Evolutionary conservation across 2,888 invertebrate species (phyloP).

Genomic region (Unio delphinus): DNA sequence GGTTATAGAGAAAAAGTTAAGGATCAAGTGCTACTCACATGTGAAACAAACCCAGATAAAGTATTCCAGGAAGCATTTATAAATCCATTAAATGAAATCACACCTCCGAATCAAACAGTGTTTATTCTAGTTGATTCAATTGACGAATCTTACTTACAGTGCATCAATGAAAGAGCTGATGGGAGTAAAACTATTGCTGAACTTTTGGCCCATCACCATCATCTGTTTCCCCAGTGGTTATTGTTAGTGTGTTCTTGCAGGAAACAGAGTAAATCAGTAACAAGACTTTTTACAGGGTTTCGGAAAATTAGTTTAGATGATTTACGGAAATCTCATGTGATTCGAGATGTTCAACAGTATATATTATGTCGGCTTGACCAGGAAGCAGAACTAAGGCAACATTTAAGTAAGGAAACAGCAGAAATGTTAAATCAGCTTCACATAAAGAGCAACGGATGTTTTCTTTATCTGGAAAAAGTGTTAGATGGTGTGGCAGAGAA

Average conservation of each 20-base stretch:
- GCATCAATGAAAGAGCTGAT: slow-evolving; percentile 49
- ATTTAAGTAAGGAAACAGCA: slow-evolving; percentile 91
- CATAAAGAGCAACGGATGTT: slow-evolving; percentile 91
- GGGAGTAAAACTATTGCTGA: slow-evolving; percentile 74
- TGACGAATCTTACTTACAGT: slow-evolving; percentile 79
- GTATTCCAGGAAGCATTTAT: slow-evolving; percentile 90
- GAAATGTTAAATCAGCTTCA: slow-evolving; percentile 95
- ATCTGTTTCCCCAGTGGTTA: slow-evolving; percentile 93
- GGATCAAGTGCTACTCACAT: slow-evolving; percentile 78
- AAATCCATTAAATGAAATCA: slow-evolving; percentile 87
- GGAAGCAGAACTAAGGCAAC: slow-evolving; percentile 88
- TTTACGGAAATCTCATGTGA: slow-evolving; percentile 84
- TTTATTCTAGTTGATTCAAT: slow-evolving; percentile 93
- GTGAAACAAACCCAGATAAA: slow-evolving; percentile 90
- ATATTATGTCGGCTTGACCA: slow-evolving; percentile 88
- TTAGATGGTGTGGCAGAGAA: slow-evolving; percentile 91
- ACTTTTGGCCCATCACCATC: slow-evolving; percentile 89
- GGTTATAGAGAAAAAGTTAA: slow-evolving; percentile 70
- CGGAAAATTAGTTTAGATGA: slow-evolving; percentile 93
- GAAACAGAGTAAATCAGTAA: slow-evolving; percentile 83
- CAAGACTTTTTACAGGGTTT: slow-evolving; percentile 83
- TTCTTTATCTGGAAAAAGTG: slow-evolving; percentile 71
- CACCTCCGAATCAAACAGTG: slow-evolving; percentile 86
- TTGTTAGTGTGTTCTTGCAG: slow-evolving; percentile 88
- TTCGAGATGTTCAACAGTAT: slow-evolving; percentile 95